Percentiles rank a stretch among this genome's conserved stretches.
These are phyloP conservation scores for Patella pellucida DNA, from an alignment of 2,888 invertebrate genomes.

Conservation along the genomic window DNA sequence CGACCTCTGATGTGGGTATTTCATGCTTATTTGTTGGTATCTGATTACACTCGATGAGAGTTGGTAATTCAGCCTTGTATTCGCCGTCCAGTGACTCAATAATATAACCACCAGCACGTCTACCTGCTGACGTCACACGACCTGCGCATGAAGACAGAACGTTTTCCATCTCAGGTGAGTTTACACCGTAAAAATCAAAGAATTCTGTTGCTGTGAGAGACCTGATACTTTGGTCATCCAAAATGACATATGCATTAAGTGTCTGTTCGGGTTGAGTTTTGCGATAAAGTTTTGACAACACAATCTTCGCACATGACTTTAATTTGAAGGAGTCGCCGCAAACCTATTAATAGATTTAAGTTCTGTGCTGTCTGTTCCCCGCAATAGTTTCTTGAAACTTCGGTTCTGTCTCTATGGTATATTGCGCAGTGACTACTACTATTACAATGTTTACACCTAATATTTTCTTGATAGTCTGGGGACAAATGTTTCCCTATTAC, in stretches of 20 bases:
- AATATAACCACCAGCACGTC: conserved; percentile 22
- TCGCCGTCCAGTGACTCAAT: conserved; percentile 21
- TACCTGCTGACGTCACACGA: conserved; percentile 20
- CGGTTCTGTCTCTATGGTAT: conserved; percentile 17
- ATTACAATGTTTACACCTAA: conserved; percentile 30
- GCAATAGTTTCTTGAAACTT: not conserved
- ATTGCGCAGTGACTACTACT: conserved; percentile 27
- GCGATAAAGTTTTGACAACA: conserved; percentile 19
- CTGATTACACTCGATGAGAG: conserved; percentile 31
- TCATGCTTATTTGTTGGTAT: conserved; percentile 30
- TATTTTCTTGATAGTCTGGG: conserved; percentile 15
- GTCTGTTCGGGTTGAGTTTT: conserved; percentile 14
- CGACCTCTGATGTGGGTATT: conserved; percentile 36
- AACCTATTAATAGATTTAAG: conserved; percentile 15
- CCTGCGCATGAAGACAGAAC: conserved; percentile 34
- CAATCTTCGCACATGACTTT: conserved; percentile 25
- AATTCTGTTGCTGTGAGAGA: conserved; percentile 26
- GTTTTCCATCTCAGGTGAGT: conserved; percentile 8
- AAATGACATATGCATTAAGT: conserved; percentile 25
- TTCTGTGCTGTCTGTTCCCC: not conserved
- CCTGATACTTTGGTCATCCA: conserved; percentile 33
- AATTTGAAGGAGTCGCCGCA: conserved; percentile 9
- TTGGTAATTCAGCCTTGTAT: conserved; percentile 14
- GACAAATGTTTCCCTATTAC: conserved; percentile 26
- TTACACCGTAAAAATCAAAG: conserved; percentile 21